Percentiles rank a stretch among this genome's conserved stretches.
Conservation (phyloP, 1,140 invertebrate species). For the Chionoecetes opilio region DNA sequence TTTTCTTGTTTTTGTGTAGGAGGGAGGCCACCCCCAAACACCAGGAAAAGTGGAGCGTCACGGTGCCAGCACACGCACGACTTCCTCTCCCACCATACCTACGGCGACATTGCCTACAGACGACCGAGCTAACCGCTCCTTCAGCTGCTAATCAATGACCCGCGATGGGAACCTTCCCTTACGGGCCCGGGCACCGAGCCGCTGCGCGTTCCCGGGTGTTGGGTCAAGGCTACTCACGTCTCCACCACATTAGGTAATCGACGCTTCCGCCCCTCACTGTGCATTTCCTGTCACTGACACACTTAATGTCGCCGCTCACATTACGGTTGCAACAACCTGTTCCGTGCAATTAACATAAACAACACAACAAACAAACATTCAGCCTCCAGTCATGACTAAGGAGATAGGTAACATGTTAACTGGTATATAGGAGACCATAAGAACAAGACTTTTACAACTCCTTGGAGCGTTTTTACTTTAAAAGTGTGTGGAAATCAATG, state of each 20-base stretch:
- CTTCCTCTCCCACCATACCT: background rate
- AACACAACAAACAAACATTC: background rate
- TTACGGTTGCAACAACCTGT: background rate
- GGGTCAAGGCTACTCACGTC: constrained; percentile 23
- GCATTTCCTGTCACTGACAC: constrained; percentile 8
- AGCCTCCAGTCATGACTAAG: background rate
- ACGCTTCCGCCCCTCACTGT: background rate
- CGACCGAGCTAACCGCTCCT: background rate
- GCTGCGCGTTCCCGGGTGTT: background rate
- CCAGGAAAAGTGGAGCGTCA: background rate
- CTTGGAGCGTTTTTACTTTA: too few relatives aligned
- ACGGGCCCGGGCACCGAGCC: background rate
- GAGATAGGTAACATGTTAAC: too few relatives aligned
- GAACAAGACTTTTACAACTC: too few relatives aligned
- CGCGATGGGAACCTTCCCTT: background rate
- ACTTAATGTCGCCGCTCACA: background rate
- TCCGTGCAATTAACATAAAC: background rate
- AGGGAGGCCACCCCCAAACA: background rate
- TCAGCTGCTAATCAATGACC: too few relatives aligned
- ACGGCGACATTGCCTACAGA: background rate
- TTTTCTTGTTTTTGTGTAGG: background rate
- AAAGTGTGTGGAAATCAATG: too few relatives aligned
- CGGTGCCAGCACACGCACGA: background rate
- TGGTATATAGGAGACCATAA: too few relatives aligned
- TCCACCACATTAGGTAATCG: constrained; percentile 18